Evolutionary conservation across 2,797 vertebrate genomes (phyloP).

Genomic region (Cossypha niveicapilla): DNA sequence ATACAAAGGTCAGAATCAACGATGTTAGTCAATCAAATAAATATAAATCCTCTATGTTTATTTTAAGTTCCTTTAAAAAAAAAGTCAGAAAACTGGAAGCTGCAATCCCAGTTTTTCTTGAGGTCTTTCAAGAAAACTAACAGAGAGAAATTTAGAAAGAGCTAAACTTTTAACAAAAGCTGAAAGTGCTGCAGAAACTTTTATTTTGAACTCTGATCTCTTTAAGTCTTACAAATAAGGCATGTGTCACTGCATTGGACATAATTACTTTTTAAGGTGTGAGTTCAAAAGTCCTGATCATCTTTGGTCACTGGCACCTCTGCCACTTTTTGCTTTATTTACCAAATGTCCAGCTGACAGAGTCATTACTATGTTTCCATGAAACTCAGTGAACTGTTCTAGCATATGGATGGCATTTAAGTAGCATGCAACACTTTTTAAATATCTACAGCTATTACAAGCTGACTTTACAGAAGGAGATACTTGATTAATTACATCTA

Average conservation of each 20-base stretch:
- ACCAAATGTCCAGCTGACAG: not conserved
- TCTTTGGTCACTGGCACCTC: not conserved
- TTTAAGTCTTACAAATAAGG: not conserved
- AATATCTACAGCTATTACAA: not conserved
- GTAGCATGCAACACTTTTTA: not conserved
- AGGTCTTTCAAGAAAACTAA: not conserved
- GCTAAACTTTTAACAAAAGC: not conserved
- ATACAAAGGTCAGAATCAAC: slow-evolving; percentile 75
- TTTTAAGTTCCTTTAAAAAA: not conserved
- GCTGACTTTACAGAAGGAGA: not conserved
- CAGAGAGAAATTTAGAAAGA: not conserved
- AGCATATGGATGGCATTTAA: not conserved
- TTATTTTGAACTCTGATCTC: not conserved
- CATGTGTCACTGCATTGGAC: not conserved
- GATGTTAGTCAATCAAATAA: not conserved
- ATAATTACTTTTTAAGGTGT: not conserved
- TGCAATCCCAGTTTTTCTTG: not conserved
- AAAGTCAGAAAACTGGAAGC: not conserved
- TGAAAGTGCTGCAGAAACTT: not conserved
- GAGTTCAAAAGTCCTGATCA: not conserved
- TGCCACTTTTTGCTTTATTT: not conserved
- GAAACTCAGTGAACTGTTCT: not conserved
- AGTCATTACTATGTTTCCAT: not conserved
- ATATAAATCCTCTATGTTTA: not conserved
- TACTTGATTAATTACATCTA: not conserved